Conservation (phyloP, 92 coral and sea anemone genomes). For the Heteractis magnifica region DNA sequence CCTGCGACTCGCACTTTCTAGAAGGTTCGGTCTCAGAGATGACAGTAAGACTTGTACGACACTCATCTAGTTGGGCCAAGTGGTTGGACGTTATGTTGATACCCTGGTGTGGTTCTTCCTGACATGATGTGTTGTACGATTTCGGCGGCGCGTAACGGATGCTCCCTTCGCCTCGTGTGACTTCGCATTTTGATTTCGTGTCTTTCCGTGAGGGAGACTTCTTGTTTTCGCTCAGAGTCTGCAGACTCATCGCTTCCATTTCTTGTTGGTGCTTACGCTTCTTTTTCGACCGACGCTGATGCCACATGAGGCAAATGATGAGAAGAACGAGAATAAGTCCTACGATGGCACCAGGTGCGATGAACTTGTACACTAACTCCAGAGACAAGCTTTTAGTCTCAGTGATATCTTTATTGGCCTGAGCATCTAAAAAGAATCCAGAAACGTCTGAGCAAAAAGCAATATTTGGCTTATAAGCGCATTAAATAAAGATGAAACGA, state of each 20-base stretch:
- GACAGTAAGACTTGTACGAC: slow-evolving; percentile 19
- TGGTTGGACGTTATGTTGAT: slow-evolving; percentile 8
- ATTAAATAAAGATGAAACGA: neutral
- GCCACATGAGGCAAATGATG: slow-evolving; percentile 41
- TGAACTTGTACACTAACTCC: slow-evolving; percentile 32
- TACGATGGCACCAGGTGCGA: slow-evolving; percentile 28
- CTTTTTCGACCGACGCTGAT: slow-evolving; percentile 14
- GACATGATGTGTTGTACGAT: slow-evolving; percentile 3
- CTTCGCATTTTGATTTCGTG: slow-evolving; percentile 15
- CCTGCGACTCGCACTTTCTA: neutral
- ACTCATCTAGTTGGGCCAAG: slow-evolving; percentile 16
- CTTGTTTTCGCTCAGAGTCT: slow-evolving; percentile 17
- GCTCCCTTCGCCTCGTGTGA: slow-evolving; percentile 45
- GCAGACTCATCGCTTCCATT: slow-evolving; percentile 32
- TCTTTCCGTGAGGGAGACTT: slow-evolving; percentile 4
- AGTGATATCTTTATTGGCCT: slow-evolving; percentile 22
- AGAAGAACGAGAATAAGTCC: slow-evolving; percentile 38
- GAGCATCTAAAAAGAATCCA: slow-evolving; percentile 17
- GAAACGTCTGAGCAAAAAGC: slow-evolving; percentile 4
- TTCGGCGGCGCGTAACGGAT: slow-evolving; percentile 44
- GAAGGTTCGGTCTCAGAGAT: slow-evolving; percentile 23
- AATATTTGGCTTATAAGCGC: neutral
- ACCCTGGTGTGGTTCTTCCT: neutral
- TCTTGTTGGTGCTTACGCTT: slow-evolving; percentile 7
- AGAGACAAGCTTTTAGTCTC: neutral